A percentile compares a stretch with the other conserved stretches of the same genome.
These are phyloP conservation scores for Macropis europaea DNA, from an alignment of 2,888 invertebrate genomes.

Conservation along the genomic window DNA sequence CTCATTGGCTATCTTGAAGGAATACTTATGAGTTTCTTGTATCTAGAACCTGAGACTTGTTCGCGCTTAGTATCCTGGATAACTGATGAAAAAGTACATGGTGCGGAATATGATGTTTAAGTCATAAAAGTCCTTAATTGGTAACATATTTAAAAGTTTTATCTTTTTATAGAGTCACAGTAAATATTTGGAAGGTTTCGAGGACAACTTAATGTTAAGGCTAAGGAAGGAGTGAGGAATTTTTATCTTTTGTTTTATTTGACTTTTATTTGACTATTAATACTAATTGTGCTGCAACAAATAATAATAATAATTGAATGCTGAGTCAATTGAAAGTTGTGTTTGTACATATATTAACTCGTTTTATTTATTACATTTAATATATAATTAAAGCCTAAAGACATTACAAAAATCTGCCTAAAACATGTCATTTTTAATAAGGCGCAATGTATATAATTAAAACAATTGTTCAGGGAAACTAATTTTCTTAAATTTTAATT, in stretches of 20 bases:
- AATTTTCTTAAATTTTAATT: background rate
- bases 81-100: constrained; percentile 86
- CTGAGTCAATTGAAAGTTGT: no score
- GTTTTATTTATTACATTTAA: background rate
- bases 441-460: background rate
- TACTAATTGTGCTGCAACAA: no score
- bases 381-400: background rate
- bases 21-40: constrained; percentile 84
- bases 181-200: no score
- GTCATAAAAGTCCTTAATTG: no score
- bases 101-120: constrained; percentile 86
- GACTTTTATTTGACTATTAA: no score
- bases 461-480: background rate
- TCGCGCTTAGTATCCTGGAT: constrained; percentile 83
- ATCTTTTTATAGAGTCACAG: no score
- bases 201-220: no score
- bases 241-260: no score
- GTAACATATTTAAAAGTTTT: no score
- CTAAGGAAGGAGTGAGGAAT: no score
- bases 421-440: background rate
- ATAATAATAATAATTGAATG: no score
- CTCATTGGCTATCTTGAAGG: constrained; percentile 88
- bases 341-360: no score
- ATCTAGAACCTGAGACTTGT: constrained; percentile 85
- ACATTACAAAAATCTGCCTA: background rate